Evolutionary conservation across 2,113 vertebrate genomes (phyloP).

Genomic region (Pteruthius melanotis): DNA sequence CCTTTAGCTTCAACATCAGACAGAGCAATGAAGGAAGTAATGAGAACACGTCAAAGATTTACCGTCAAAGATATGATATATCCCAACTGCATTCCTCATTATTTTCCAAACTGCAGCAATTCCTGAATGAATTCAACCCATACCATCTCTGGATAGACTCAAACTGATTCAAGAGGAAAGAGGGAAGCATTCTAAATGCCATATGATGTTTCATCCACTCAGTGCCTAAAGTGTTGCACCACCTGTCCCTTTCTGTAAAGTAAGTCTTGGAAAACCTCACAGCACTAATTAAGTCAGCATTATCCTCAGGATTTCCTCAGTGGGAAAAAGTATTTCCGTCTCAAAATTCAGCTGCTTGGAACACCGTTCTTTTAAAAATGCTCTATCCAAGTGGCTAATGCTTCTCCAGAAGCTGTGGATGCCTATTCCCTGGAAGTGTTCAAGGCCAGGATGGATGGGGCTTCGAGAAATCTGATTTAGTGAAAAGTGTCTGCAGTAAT

Average conservation of each 20-base stretch:
- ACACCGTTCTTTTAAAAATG: not conserved
- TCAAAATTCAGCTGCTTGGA: not conserved
- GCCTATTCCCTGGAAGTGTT: not conserved
- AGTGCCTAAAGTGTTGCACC: rapidly evolving
- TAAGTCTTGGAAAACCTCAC: not conserved
- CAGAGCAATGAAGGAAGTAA: not conserved
- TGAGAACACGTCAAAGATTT: not conserved
- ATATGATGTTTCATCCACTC: not conserved
- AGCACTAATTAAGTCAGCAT: not conserved
- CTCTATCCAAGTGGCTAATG: not conserved
- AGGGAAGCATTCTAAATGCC: not conserved
- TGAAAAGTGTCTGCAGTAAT: not conserved
- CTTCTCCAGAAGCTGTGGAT: not conserved
- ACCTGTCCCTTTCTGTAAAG: not conserved
- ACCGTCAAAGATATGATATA: not conserved
- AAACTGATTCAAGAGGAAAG: not conserved
- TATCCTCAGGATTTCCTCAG: not conserved
- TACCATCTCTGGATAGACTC: not conserved
- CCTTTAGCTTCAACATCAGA: not conserved
- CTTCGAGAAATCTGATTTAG: too few species aligned
- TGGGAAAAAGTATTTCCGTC: not conserved
- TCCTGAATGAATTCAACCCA: not conserved
- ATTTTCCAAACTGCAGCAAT: not conserved
- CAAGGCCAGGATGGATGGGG: not conserved
- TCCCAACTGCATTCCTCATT: not conserved